Evolutionary conservation across 2,797 vertebrate species (phyloP).

Genomic region (Simalia tracyae): DNA sequence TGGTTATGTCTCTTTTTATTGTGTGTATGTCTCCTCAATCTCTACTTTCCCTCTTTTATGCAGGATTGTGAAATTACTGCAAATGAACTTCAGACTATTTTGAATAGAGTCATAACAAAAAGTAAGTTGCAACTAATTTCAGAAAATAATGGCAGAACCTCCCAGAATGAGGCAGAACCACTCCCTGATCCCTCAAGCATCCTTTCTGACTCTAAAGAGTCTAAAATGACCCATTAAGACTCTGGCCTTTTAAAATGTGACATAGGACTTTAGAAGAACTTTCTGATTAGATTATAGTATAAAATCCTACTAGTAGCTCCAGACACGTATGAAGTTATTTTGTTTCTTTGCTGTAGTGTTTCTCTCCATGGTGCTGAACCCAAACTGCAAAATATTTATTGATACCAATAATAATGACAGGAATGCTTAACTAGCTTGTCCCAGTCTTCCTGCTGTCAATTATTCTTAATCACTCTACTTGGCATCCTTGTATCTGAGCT

Average conservation of each 20-base stretch:
- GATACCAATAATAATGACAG: too few relatives aligned
- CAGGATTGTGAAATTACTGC: conserved; percentile 86
- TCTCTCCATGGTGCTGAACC: not conserved
- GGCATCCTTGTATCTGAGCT: too few relatives aligned
- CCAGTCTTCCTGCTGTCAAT: too few relatives aligned
- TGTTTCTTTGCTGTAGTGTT: not conserved
- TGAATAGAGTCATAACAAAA: conserved; percentile 82
- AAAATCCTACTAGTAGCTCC: not conserved
- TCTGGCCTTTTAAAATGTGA: not conserved
- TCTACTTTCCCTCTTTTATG: conserved; percentile 24
- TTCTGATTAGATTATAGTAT: not conserved
- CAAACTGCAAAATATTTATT: too few relatives aligned
- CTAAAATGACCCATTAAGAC: not conserved
- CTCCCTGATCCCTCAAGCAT: not conserved
- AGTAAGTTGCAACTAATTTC: conserved; percentile 68
- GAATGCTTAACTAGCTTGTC: too few relatives aligned
- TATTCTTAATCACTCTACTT: too few relatives aligned
- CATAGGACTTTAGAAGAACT: not conserved
- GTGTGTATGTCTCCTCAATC: not conserved
- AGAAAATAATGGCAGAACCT: not conserved
- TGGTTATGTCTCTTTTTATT: not conserved
- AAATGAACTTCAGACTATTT: conserved; percentile 75
- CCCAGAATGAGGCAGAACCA: not conserved
- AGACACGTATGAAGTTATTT: not conserved
- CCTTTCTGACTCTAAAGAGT: not conserved